These are phyloP conservation scores for Percopsis transmontana DNA, from an alignment of 2,113 vertebrate genomes.

Conservation along the genomic window DNA sequence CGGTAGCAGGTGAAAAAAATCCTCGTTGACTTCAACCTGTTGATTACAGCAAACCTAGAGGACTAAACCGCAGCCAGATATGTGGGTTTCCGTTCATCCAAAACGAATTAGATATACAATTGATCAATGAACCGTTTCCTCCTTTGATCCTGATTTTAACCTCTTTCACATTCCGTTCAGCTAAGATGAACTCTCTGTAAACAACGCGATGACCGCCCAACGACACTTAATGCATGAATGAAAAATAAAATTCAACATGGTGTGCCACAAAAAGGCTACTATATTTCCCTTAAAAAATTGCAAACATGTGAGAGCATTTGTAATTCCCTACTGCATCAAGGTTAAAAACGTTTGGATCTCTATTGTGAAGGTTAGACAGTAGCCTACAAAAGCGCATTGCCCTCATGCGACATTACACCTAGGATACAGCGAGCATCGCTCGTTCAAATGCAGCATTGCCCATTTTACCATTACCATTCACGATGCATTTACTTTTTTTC, in stretches of 20 bases:
- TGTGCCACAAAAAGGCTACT: slow-evolving; percentile 41
- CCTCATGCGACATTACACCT: slow-evolving; percentile 78
- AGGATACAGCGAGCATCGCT: slow-evolving; percentile 65
- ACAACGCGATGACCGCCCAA: slow-evolving; percentile 75
- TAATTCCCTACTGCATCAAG: slow-evolving; percentile 67
- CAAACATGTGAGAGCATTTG: no score
- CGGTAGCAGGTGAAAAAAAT: slow-evolving; percentile 60
- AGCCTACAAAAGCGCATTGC: slow-evolving; percentile 75
- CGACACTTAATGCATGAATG: slow-evolving; percentile 71
- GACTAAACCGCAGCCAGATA: slow-evolving; percentile 56
- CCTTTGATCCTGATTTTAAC: slow-evolving; percentile 45
- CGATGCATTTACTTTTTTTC: slow-evolving; percentile 69
- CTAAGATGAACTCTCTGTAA: slow-evolving; percentile 72
- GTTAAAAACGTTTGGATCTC: slow-evolving; percentile 71
- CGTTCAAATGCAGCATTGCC: slow-evolving; percentile 70
- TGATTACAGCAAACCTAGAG: slow-evolving; percentile 75
- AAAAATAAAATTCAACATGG: slow-evolving; percentile 71
- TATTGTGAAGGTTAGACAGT: slow-evolving; percentile 72
- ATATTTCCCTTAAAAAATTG: slow-evolving; percentile 33
- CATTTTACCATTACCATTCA: slow-evolving; percentile 66
- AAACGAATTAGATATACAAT: slow-evolving; percentile 51
- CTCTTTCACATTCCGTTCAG: slow-evolving; percentile 59
- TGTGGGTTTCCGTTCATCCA: slow-evolving; percentile 57
- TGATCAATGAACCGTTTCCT: slow-evolving; percentile 43
- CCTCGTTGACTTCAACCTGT: slow-evolving; percentile 81